Percentiles rank a stretch among this genome's conserved stretches.
phyloP scores from a whole-genome alignment of 2,797 vertebrate species.

The Erpetoichthys calabaricus region DNA sequence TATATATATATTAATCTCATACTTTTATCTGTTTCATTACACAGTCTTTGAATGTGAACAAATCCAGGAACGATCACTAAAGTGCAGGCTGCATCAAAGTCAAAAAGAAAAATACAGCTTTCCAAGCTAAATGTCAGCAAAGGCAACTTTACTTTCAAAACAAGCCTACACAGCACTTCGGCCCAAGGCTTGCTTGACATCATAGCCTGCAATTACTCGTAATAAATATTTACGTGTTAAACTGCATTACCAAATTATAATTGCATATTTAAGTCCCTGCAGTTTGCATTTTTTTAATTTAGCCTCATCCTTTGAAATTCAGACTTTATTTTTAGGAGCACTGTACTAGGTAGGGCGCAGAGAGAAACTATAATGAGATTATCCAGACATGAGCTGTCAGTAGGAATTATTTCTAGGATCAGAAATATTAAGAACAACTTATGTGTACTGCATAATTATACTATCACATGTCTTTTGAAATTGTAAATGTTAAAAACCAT shows the following conservation, averaged over 20 bases:
- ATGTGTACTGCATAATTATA: too few species aligned
- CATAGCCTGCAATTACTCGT: background rate
- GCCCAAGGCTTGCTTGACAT: background rate
- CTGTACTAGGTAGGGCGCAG: background rate
- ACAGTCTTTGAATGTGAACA: too few species aligned
- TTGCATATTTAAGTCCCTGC: background rate
- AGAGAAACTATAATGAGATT: background rate
- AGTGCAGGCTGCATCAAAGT: too few species aligned
- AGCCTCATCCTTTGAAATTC: background rate
- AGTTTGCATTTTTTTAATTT: background rate
- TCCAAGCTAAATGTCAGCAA: too few species aligned
- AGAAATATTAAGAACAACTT: too few species aligned
- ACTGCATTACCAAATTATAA: background rate
- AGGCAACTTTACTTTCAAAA: background rate
- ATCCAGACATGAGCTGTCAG: background rate
- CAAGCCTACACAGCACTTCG: background rate
- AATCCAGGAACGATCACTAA: too few species aligned
- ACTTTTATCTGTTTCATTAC: too few species aligned
- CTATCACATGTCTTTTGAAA: too few species aligned
- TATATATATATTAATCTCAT: too few species aligned
- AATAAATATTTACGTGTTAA: conserved; percentile 2
- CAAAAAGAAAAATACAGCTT: too few species aligned
- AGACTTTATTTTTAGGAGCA: background rate
- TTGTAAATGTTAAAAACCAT: too few species aligned
- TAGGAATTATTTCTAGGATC: background rate